Evolutionary conservation across 2,797 vertebrate genomes (phyloP).

Genomic region (Myotis myotis): DNA sequence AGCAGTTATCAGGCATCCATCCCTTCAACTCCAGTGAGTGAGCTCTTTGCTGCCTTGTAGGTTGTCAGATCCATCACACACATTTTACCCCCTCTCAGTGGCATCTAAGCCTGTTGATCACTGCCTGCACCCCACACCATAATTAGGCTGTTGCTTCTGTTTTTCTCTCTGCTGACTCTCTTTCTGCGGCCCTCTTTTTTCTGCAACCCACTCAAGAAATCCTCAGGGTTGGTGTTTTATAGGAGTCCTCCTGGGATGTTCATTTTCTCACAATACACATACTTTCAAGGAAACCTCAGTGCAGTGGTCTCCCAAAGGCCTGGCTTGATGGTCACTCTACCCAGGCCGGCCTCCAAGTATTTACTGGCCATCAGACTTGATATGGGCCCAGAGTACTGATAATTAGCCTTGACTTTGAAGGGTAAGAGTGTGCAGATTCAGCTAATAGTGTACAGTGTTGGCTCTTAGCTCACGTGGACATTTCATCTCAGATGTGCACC

Average conservation of each 20-base stretch:
- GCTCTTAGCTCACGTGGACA: background rate
- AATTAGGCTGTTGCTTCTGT: background rate
- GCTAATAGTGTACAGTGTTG: background rate
- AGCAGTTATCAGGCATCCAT: background rate
- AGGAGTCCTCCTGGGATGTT: background rate
- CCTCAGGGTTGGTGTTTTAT: background rate
- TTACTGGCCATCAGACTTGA: background rate
- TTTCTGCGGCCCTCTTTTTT: background rate
- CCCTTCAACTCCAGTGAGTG: background rate
- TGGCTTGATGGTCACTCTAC: background rate
- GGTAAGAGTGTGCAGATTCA: background rate
- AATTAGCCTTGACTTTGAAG: background rate
- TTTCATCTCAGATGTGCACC: background rate
- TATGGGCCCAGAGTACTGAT: background rate
- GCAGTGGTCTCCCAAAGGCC: background rate
- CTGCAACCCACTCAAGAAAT: background rate
- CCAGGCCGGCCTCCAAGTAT: background rate
- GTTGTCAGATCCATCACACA: too few relatives aligned
- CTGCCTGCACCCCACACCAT: background rate
- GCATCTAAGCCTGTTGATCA: accelerated
- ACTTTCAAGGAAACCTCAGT: background rate
- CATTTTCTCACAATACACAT: background rate
- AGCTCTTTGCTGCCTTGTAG: background rate
- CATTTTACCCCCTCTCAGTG: background rate
- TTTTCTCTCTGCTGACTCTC: background rate